Percentiles rank a stretch among this genome's conserved stretches.
phyloP scores from a whole-genome alignment of 1,140 invertebrate genomes.

The Pygmarrhopalites habei region DNA sequence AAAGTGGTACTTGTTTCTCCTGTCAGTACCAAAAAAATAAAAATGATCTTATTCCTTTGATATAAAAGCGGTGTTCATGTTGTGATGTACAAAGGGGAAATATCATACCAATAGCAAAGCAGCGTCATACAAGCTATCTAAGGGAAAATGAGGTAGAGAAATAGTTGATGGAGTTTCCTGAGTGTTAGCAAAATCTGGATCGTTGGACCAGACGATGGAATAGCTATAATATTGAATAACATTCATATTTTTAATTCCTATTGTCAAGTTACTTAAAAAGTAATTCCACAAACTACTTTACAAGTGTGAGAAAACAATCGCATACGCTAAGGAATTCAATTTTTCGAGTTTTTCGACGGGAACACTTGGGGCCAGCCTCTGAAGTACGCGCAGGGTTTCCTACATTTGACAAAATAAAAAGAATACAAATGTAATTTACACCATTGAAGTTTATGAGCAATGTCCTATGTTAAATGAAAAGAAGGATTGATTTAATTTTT shows the following conservation, averaged over 20 bases:
- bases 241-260: too few relatives aligned
- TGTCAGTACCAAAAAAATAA: conserved; percentile 29
- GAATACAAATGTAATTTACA: too few relatives aligned
- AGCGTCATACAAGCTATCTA: conserved; percentile 66
- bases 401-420: conserved; percentile 1
- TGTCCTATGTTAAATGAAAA: too few relatives aligned
- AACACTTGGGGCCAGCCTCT: conserved; percentile 48
- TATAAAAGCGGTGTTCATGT: too few relatives aligned
- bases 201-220: conserved; percentile 54
- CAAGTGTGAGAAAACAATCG: conserved; percentile 59
- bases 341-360: conserved; percentile 53
- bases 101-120: conserved; percentile 65
- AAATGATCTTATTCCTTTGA: too few relatives aligned
- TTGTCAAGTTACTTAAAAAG: too few relatives aligned
- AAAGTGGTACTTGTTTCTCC: neutral
- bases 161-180: conserved; percentile 31
- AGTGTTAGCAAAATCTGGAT: conserved; percentile 32
- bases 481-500: too few relatives aligned
- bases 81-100: neutral
- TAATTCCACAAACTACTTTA: too few relatives aligned
- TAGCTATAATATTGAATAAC: too few relatives aligned
- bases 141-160: conserved; percentile 76
- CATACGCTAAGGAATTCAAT: conserved; percentile 65
- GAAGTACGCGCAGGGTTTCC: conserved; percentile 30
- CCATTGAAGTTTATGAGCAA: neutral